Conservation (phyloP, 2,113 vertebrate species). For the Polypterus senegalus region DNA sequence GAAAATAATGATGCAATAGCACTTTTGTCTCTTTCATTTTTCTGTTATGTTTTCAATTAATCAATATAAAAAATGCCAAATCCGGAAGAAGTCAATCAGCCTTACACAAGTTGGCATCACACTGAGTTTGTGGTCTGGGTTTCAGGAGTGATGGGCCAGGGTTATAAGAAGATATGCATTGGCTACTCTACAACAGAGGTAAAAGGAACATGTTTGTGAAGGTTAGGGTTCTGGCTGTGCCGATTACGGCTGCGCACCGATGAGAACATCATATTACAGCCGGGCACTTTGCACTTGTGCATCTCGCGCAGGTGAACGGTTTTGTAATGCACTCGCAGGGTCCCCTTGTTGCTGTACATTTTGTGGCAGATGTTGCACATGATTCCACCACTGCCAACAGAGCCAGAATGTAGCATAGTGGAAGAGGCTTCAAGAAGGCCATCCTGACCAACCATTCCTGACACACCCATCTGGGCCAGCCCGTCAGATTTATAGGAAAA, state of each 20-base stretch:
- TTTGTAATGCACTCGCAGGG: constrained; percentile 95
- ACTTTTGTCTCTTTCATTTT: constrained; percentile 37
- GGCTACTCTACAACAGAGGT: constrained; percentile 60
- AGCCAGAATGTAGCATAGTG: constrained; percentile 62
- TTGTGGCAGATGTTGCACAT: constrained; percentile 98
- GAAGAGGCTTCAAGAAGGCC: constrained; percentile 35
- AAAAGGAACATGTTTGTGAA: constrained; percentile 96
- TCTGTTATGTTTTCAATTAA: neutral
- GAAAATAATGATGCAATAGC: constrained; percentile 35
- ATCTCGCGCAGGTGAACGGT: constrained; percentile 96
- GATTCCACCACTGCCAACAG: constrained; percentile 72
- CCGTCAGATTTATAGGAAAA: constrained; percentile 54
- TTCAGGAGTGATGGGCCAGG: constrained; percentile 1
- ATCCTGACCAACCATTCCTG: constrained; percentile 19
- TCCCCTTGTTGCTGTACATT: constrained; percentile 99
- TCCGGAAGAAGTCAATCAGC: neutral
- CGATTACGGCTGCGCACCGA: constrained; percentile 95
- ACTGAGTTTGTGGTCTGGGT: neutral
- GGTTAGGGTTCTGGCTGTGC: constrained; percentile 97
- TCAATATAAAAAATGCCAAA: neutral
- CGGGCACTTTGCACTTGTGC: constrained; percentile 96
- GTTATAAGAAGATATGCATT: constrained; percentile 11
- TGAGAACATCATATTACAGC: constrained; percentile 98
- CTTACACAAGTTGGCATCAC: neutral
- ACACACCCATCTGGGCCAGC: constrained; percentile 39